These are phyloP conservation scores for Acridotheres tristis DNA, from an alignment of 2,797 vertebrate species.

Conservation along the genomic window DNA sequence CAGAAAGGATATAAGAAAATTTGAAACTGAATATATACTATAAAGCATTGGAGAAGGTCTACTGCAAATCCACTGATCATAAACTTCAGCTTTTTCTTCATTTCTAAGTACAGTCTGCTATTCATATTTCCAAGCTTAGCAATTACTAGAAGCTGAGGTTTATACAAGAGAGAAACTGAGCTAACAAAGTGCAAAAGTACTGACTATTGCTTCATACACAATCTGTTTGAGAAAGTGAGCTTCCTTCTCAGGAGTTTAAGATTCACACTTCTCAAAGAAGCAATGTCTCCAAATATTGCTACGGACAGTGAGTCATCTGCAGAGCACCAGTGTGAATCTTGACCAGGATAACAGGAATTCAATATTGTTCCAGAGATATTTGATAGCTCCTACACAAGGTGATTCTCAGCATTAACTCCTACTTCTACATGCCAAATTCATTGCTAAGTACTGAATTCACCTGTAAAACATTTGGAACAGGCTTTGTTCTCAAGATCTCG, in stretches of 20 bases:
- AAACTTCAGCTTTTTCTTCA: not conserved
- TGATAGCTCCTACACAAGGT: not conserved
- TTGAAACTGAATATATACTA: not conserved
- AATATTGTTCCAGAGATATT: not conserved
- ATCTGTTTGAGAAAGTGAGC: not conserved
- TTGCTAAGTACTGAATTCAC: rapidly evolving
- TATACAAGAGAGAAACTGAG: not conserved
- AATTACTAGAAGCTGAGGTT: not conserved
- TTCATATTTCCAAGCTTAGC: not conserved
- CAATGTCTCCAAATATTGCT: not conserved
- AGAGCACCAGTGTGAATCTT: not conserved
- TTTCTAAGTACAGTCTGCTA: not conserved
- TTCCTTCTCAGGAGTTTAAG: not conserved
- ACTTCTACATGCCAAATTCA: not conserved
- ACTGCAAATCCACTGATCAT: not conserved
- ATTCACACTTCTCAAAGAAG: not conserved
- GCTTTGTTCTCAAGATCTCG: not conserved
- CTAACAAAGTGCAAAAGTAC: not conserved
- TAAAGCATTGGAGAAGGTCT: not conserved
- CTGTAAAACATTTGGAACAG: not conserved
- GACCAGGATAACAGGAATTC: not conserved
- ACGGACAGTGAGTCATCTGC: not conserved
- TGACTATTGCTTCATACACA: not conserved
- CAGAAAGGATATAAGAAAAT: not conserved
- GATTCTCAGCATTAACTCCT: not conserved